Percentiles rank a stretch among this genome's conserved stretches.
phyloP scores from a whole-genome alignment of 2,888 invertebrate genomes.

The Chymomyza procnemis region DNA sequence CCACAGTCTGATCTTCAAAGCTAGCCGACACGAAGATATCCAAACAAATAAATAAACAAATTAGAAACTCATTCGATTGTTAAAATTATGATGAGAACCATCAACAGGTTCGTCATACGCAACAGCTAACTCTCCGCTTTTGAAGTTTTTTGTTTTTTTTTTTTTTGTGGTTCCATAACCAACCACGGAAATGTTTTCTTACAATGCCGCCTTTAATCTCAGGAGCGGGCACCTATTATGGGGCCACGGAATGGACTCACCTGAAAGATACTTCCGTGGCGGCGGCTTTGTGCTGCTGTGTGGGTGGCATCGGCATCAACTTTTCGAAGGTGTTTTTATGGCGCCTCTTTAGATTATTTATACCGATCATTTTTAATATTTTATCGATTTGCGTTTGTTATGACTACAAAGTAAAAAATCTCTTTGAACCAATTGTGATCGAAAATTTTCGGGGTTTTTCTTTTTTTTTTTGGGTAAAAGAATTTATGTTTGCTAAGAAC shows the following conservation, averaged over 20 bases:
- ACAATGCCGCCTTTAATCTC: slow-evolving; percentile 59
- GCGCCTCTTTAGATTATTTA: slow-evolving; percentile 57
- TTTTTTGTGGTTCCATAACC: too few relatives aligned
- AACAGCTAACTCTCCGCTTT: slow-evolving; percentile 42
- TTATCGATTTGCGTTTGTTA: slow-evolving; percentile 43
- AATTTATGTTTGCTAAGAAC: slow-evolving; percentile 52
- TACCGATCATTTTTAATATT: slow-evolving; percentile 73
- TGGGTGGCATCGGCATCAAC: slow-evolving; percentile 63
- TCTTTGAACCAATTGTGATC: slow-evolving; percentile 59
- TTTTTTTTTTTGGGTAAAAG: background rate
- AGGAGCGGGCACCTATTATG: slow-evolving; percentile 19
- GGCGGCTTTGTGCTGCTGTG: slow-evolving; percentile 50
- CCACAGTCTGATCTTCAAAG: slow-evolving; percentile 51
- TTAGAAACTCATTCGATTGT: slow-evolving; percentile 37
- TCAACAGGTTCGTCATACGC: slow-evolving; percentile 53
- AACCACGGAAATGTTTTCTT: slow-evolving; percentile 38
- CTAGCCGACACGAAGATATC: slow-evolving; percentile 27
- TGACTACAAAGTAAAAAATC: slow-evolving; percentile 20
- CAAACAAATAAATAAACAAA: slow-evolving; percentile 49
- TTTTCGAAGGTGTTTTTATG: slow-evolving; percentile 34
- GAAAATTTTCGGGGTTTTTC: background rate
- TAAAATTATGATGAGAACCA: slow-evolving; percentile 44
- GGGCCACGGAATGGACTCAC: slow-evolving; percentile 26
- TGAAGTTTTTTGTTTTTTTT: slow-evolving; percentile 45
- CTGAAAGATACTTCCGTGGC: slow-evolving; percentile 63